Evolutionary conservation across 2,888 invertebrate species (phyloP).

Genomic region (Steinernema scapterisci): DNA sequence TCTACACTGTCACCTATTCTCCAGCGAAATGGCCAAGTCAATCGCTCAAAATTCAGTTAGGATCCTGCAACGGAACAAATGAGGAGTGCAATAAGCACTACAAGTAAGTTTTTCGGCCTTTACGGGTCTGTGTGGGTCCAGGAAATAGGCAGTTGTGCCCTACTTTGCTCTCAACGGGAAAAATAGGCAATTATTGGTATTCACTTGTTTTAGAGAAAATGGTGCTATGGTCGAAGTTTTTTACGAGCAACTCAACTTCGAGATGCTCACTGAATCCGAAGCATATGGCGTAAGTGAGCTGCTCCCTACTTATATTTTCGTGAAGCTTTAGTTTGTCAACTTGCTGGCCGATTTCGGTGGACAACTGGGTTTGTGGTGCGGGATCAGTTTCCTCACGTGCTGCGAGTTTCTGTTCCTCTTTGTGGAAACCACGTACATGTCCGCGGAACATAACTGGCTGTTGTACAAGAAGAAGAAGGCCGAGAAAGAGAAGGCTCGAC

Average conservation of each 20-base stretch:
- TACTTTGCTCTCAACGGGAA: no score
- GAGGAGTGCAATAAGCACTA: constrained; percentile 64
- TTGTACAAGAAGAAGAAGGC: constrained; percentile 58
- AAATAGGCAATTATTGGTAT: neutral
- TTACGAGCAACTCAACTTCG: constrained; percentile 66
- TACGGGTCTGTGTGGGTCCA: no score
- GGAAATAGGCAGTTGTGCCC: no score
- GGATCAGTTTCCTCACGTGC: constrained; percentile 51
- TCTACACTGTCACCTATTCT: constrained; percentile 63
- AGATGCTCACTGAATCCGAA: constrained; percentile 64
- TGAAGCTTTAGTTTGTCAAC: constrained; percentile 41
- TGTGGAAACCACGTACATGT: constrained; percentile 47
- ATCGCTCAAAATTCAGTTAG: constrained; percentile 62
- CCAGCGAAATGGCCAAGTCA: constrained; percentile 64
- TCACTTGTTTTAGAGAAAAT: constrained; percentile 57
- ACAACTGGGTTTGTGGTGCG: constrained; percentile 49
- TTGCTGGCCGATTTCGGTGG: constrained; percentile 52
- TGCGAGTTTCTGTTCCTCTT: constrained; percentile 52
- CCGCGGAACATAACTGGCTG: constrained; percentile 55
- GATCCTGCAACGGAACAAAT: constrained; percentile 61
- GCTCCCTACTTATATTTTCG: no score
- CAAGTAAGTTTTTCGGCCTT: constrained; percentile 47
- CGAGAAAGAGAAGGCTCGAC: constrained; percentile 49
- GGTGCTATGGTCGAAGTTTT: constrained; percentile 67
- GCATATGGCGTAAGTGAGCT: constrained; percentile 63